Evolutionary conservation across 2,888 invertebrate genomes (phyloP), one percentile per base, ranked within the genome.

Genomic region (Candidula unifasciata): DNA sequence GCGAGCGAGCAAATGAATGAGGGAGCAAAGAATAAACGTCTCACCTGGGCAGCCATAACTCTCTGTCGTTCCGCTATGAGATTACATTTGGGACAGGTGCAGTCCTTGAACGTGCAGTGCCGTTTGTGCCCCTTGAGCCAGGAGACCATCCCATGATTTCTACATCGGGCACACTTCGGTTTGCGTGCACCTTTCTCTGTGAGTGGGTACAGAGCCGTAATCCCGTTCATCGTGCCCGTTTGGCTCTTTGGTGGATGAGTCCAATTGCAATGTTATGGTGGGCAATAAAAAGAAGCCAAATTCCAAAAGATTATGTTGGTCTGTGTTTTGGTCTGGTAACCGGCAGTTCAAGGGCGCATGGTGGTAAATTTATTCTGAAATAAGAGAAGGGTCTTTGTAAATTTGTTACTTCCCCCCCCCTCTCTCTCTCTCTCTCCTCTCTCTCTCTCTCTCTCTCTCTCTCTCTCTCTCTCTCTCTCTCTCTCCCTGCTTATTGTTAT

Each of bases 121-220:
- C 98, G 96, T 94, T 99, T 99, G 94, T 99, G 98, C 0, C 98
- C 98, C 87, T 98, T 96, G 69, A 99, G 94, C 95, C 98, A 98
- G 24, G 97, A 97, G 89, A 99, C 98, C 94, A 98, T 96, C 0
- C 98, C 98, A 93, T 98, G 98, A 94, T 98, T 98, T 44, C 98
- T 95, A 93, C 98, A 98, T 66, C 98, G 95, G 0, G 98, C 98
- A 94, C 98, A 98, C 94, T 98, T 98, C 0, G 98, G 98, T 74
- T 97, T 96, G 80, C 97, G 94, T 0, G 96, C 96, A 82, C 96
- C 95, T 84, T 96, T 95, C 89, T 94, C 94, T 0, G 93, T 93
- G 8, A 93, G 88, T 0, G 93, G 93, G 87, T 91, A 92, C 77
- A 92, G 86, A 24, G 89, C 89, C 8, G 90, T 86, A 30, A 89